phyloP scores from a whole-genome alignment of 2,113 vertebrate genomes.

The Balaenoptera acutorostrata region DNA sequence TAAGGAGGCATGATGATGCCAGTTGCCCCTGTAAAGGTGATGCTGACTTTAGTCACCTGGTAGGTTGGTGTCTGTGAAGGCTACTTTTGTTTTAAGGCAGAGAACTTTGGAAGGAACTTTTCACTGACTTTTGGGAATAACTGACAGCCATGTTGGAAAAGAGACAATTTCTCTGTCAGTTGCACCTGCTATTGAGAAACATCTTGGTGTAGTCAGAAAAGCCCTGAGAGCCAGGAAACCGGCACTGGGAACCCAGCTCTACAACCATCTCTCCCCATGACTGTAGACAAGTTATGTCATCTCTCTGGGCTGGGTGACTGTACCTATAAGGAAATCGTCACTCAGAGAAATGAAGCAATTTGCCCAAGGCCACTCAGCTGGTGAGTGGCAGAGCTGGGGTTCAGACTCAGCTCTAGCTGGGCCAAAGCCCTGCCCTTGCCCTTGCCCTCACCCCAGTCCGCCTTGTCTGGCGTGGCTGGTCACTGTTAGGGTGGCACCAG shows the following conservation, averaged over 20 bases:
- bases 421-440: background rate
- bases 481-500: background rate
- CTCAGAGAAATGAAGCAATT: background rate
- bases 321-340: background rate
- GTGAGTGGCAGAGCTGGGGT: background rate
- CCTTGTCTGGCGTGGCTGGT: background rate
- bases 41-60: background rate
- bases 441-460: background rate
- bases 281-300: background rate
- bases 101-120: background rate
- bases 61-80: background rate
- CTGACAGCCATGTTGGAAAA: background rate
- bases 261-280: background rate
- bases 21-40: background rate
- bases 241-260: background rate
- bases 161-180: background rate
- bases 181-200: background rate
- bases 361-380: background rate
- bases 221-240: background rate
- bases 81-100: background rate
- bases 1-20: background rate
- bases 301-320: background rate
- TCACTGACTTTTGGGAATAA: background rate
- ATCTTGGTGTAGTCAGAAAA: background rate
- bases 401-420: background rate